A percentile compares a stretch with the other conserved stretches of the same genome.
Evolutionary conservation across 2,797 vertebrate genomes (phyloP).

Genomic region (Dicrostonyx torquatus): DNA sequence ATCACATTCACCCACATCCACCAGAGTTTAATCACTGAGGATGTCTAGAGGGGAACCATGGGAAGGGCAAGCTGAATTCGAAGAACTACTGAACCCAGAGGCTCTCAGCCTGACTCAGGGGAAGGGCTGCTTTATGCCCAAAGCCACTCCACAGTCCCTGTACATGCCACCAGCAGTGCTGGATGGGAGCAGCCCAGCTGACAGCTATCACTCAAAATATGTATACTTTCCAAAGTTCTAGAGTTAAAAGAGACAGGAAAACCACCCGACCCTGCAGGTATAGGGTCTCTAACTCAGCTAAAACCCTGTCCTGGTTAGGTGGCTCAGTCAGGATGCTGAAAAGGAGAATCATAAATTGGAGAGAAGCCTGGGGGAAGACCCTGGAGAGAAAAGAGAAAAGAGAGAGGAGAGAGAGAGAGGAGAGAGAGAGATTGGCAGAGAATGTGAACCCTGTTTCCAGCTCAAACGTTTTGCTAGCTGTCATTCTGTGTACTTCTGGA

Average conservation of each 20-base stretch:
- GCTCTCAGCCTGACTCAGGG: not conserved
- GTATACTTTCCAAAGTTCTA: not conserved
- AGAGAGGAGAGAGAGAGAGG: no score
- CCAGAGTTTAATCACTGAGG: not conserved
- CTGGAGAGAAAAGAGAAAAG: not conserved
- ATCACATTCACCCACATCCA: not conserved
- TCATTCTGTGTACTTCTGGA: not conserved
- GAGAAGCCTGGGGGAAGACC: not conserved
- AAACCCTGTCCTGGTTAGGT: not conserved
- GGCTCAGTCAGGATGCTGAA: not conserved
- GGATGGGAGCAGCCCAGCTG: not conserved
- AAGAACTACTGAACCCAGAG: not conserved
- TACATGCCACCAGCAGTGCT: not conserved
- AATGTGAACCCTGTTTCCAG: not conserved
- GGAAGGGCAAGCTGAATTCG: not conserved
- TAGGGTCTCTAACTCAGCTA: not conserved
- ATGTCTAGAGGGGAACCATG: not conserved
- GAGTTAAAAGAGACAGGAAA: not conserved
- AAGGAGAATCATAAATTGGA: not conserved
- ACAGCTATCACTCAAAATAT: not conserved
- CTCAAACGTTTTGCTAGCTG: not conserved
- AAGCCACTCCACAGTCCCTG: not conserved
- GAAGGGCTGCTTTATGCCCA: not conserved
- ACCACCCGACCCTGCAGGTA: not conserved
- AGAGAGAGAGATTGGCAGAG: not conserved